A percentile compares a stretch with the other conserved stretches of the same genome.
phyloP scores from a whole-genome alignment of 2,888 invertebrate genomes.

The Erpobdella octoculata region DNA sequence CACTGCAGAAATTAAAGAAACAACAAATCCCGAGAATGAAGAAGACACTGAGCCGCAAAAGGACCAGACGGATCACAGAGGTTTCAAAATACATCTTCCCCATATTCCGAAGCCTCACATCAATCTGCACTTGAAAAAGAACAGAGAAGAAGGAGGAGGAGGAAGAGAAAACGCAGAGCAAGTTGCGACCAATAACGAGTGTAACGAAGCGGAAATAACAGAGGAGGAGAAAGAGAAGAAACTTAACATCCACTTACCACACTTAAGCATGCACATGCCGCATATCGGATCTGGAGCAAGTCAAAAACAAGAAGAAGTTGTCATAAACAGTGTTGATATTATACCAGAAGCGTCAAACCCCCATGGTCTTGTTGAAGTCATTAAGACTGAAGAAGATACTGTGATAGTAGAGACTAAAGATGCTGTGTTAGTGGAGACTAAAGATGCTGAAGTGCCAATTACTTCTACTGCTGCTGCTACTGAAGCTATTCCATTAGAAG shows the following conservation, averaged over 20 bases:
- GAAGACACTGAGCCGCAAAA: too few species aligned
- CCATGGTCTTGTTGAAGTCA: not conserved
- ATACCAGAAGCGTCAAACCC: not conserved
- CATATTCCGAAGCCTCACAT: slow-evolving; percentile 4
- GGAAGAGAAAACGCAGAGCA: not conserved
- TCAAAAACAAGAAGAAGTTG: slow-evolving; percentile 8
- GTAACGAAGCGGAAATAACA: not conserved
- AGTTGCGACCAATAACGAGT: too few species aligned
- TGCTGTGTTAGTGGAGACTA: not conserved
- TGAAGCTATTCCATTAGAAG: not conserved
- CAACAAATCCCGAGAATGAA: not conserved
- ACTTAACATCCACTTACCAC: slow-evolving; percentile 15
- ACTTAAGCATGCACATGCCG: not conserved
- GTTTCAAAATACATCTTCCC: not conserved
- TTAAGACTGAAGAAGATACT: not conserved
- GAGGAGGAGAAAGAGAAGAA: not conserved
- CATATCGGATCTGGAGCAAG: not conserved
- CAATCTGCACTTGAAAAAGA: not conserved
- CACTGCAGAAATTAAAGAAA: not conserved
- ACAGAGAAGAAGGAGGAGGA: not conserved
- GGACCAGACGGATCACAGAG: not conserved
- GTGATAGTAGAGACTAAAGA: not conserved
- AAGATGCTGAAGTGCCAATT: not conserved
- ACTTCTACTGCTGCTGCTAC: not conserved
- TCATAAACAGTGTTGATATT: not conserved